Evolutionary conservation across 2,888 invertebrate species (phyloP).

Genomic region (Drosophila tripunctata): DNA sequence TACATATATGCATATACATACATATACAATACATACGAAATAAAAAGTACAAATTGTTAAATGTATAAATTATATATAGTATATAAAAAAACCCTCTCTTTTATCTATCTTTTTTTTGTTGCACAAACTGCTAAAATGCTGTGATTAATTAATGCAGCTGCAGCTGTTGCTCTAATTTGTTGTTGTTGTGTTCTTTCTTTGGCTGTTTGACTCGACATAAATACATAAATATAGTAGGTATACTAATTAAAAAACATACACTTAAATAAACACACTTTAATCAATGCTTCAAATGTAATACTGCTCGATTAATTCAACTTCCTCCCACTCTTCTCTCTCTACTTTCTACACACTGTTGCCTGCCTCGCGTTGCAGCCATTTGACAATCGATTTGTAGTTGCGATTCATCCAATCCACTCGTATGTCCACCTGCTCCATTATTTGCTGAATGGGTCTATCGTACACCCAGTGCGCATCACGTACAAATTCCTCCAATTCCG

Average conservation of each 20-base stretch:
- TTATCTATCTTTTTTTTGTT: background rate
- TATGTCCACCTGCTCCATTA: constrained; percentile 91
- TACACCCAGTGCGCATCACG: constrained; percentile 87
- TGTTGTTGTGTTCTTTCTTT: constrained; percentile 37
- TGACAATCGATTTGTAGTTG: constrained; percentile 89
- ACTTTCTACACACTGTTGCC: constrained; percentile 20
- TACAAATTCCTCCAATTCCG: constrained; percentile 90
- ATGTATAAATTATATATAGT: constrained; percentile 13
- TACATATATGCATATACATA: constrained; percentile 43
- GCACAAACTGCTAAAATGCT: too few species aligned
- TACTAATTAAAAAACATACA: constrained; percentile 45
- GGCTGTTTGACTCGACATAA: constrained; percentile 39
- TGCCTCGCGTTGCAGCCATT: constrained; percentile 87
- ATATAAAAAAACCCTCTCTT: background rate
- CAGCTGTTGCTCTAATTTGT: too few species aligned
- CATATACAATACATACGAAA: constrained; percentile 37
- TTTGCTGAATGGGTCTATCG: constrained; percentile 91
- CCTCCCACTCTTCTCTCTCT: background rate
- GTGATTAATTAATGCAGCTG: too few species aligned
- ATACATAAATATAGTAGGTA: constrained; percentile 31
- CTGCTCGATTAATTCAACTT: constrained; percentile 27
- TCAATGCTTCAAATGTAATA: constrained; percentile 64
- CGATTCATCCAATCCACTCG: constrained; percentile 93
- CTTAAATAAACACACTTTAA: constrained; percentile 45
- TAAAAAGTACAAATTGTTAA: constrained; percentile 55